Evolutionary conservation across 2,797 vertebrate species (phyloP).

Genomic region (Pelobates cultripes): DNA sequence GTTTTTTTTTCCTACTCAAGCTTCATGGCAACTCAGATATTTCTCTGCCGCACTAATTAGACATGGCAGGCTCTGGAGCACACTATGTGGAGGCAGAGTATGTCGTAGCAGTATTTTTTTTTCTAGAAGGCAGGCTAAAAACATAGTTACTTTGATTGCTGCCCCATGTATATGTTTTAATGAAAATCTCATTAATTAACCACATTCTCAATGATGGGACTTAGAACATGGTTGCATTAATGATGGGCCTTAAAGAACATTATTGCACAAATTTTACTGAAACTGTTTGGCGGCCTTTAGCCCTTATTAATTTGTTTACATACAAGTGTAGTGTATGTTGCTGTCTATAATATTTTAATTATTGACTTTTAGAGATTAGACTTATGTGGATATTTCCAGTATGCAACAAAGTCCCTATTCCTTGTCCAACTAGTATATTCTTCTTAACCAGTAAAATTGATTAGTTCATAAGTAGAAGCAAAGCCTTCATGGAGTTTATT

Average conservation of each 20-base stretch:
- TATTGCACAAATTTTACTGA: neutral
- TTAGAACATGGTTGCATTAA: neutral
- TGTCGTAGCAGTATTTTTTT: conserved; percentile 7
- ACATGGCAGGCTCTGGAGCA: conserved; percentile 36
- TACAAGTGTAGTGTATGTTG: neutral
- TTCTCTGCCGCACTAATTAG: conserved; percentile 39
- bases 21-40: conserved; percentile 45
- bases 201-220: neutral
- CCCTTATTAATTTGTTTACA: neutral
- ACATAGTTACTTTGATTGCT: neutral
- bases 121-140: conserved; percentile 5
- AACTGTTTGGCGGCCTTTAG: neutral
- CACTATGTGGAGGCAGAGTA: conserved; percentile 9
- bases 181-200: neutral
- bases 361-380: neutral
- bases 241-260: neutral
- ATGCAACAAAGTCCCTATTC: too few relatives aligned
- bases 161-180: neutral
- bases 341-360: too few relatives aligned
- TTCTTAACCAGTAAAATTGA: too few relatives aligned
- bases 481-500: too few relatives aligned
- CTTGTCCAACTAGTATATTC: too few relatives aligned
- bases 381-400: too few relatives aligned
- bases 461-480: too few relatives aligned
- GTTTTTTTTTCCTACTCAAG: conserved; percentile 27